Evolutionary conservation across 1,140 invertebrate genomes (phyloP), one percentile per base, ranked within the genome.

Genomic region (Nixonia krombeini): DNA sequence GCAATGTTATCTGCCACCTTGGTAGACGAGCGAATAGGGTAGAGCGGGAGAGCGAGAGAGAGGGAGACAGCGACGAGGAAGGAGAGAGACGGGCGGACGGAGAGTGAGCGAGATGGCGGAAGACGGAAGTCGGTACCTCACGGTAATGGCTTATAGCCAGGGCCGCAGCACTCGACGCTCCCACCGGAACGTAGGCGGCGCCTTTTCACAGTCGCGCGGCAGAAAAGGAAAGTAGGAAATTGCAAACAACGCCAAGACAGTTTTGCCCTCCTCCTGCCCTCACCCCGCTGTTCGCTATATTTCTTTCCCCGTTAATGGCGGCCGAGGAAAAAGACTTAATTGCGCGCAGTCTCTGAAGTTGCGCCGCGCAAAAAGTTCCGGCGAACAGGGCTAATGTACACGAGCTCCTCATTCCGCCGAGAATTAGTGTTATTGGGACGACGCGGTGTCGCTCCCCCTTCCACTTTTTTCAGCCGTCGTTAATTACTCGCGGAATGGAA

Each of bases 1-100:
- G 79, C 82, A 83, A 80, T 84, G 81, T 83, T 83, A 84, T 82
- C 81, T 81, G 75, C 80, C 80, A 82, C 79, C 78, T 71, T 70
- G 67, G 55, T 73, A 76, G 80, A 80, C 75, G 50, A 58, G 63
- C 17, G 73, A 72, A 55, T 45, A 66, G 71, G 55, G 50, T 64
- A 70, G 65, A 55, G 53, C 55, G 56, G 46, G 35, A 31, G 52
- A 9, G 44, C 31, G 17, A 10, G 65, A 70, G 41, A 38, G 40
- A 44, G 62, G 69, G 25, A 33, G n/a, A n/a, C n/a, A n/a, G n/a
- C n/a, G n/a, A n/a, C n/a, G n/a, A n/a, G n/a, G n/a, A n/a, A n/a
- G n/a, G 50, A 58, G 63, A 16, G 73, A 72, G 53, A 41, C 66
- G 71, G 55, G 50, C 64, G 71, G 65, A 55, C 53, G 56, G 56